Percentiles rank a stretch among this genome's conserved stretches.
Evolutionary conservation across 92 coral and sea anemone genomes (phyloP).

Genomic region (Paragorgia papillata): DNA sequence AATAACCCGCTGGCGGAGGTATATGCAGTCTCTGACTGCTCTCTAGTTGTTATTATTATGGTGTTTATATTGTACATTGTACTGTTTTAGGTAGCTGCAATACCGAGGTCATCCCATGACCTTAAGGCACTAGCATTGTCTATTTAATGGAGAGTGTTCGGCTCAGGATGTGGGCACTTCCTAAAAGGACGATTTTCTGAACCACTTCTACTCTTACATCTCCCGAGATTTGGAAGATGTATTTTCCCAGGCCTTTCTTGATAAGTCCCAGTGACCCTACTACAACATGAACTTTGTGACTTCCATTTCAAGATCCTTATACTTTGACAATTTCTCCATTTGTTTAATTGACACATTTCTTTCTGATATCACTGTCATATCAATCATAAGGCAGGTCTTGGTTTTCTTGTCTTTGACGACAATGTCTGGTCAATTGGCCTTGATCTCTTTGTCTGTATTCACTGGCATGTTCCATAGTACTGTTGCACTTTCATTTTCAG

Average conservation of each 20-base stretch:
- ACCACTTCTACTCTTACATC: neutral
- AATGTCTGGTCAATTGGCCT: constrained; percentile 45
- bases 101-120: neutral
- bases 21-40: no score
- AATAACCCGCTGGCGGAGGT: no score
- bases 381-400: constrained; percentile 25
- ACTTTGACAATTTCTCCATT: constrained; percentile 1
- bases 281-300: constrained; percentile 18
- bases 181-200: constrained; percentile 6
- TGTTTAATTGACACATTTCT: neutral
- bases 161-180: constrained; percentile 14
- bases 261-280: constrained; percentile 29
- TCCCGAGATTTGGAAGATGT: neutral
- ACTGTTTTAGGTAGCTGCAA: no score
- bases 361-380: constrained; percentile 1
- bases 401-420: constrained; percentile 15
- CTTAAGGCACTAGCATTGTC: neutral
- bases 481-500: no score
- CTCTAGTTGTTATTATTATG: no score
- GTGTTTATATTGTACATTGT: no score
- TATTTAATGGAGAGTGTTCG: no score
- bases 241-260: constrained; percentile 36
- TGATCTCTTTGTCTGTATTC: constrained; percentile 28
- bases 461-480: neutral
- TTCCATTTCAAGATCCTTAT: constrained; percentile 33